A percentile compares a stretch with the other conserved stretches of the same genome.
Conservation (phyloP, 2,888 invertebrate species). For the Drosophila siamana region DNA sequence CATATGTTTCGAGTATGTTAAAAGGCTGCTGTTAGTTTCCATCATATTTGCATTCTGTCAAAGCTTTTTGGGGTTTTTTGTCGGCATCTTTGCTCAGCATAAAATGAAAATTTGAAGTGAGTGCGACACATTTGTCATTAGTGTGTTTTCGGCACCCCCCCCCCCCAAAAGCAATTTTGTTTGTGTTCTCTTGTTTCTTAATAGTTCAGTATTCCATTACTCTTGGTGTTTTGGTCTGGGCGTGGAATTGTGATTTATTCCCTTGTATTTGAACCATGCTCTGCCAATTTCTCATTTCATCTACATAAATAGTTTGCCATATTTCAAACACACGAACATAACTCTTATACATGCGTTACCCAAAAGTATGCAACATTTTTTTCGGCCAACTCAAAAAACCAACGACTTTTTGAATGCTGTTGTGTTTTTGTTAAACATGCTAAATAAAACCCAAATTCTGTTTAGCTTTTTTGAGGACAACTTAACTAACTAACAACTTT, state of each 20-base stretch:
- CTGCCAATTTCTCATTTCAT: conserved; percentile 8
- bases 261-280: conserved; percentile 7
- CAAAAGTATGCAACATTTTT: conserved; percentile 53
- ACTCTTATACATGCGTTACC: conserved; percentile 32
- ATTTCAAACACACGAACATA: conserved; percentile 3
- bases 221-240: conserved; percentile 1
- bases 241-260: conserved; percentile 40
- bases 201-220: conserved; percentile 1
- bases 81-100: conserved; percentile 8
- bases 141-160: conserved; percentile 4
- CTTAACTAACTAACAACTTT: neutral
- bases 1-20: neutral
- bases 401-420: neutral
- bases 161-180: conserved; percentile 17
- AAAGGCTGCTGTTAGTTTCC: conserved; percentile 6
- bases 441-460: neutral
- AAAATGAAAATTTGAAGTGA: conserved; percentile 23
- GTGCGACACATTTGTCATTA: conserved; percentile 32
- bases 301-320: conserved; percentile 9
- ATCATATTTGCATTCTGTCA: conserved; percentile 14
- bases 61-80: conserved; percentile 3
- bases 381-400: neutral
- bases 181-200: conserved; percentile 5
- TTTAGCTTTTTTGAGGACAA: neutral
- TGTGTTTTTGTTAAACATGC: neutral